Conservation (phyloP, 2,888 invertebrate genomes). For the Drosophila nigritarsus region DNA sequence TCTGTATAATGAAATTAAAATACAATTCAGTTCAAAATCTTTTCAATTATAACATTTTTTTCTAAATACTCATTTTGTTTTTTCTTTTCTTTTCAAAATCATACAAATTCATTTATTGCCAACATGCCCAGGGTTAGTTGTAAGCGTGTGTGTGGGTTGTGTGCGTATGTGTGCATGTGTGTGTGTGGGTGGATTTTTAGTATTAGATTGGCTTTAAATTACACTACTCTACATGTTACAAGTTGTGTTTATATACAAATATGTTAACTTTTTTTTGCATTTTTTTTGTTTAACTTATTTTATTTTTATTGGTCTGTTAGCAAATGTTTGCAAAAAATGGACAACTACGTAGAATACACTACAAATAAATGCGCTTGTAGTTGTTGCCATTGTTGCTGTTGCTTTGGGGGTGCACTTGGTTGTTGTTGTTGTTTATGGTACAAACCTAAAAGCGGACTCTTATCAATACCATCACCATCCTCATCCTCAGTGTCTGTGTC, state of each 20-base stretch:
- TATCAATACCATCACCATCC: constrained; percentile 82
- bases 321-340: constrained; percentile 4
- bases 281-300: not conserved
- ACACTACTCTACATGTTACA: constrained; percentile 34
- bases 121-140: constrained; percentile 35
- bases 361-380: constrained; percentile 19
- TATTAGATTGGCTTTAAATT: constrained; percentile 13
- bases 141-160: constrained; percentile 12
- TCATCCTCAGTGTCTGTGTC: constrained; percentile 72
- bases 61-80: not conserved
- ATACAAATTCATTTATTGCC: not conserved
- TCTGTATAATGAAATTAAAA: constrained; percentile 87
- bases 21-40: constrained; percentile 15
- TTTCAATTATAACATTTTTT: not conserved
- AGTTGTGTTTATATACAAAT: constrained; percentile 13
- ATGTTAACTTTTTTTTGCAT: constrained; percentile 10
- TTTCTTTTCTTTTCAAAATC: not conserved
- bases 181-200: not conserved
- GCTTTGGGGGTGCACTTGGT: constrained; percentile 28
- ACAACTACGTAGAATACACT: constrained; percentile 20
- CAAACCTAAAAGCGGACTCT: constrained; percentile 85
- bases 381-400: constrained; percentile 17
- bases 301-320: constrained; percentile 9
- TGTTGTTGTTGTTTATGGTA: constrained; percentile 68
- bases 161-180: constrained; percentile 5